A percentile compares a stretch with the other conserved stretches of the same genome.
Conservation (phyloP, 2,113 vertebrate genomes). For the Rhizomys pruinosus region DNA sequence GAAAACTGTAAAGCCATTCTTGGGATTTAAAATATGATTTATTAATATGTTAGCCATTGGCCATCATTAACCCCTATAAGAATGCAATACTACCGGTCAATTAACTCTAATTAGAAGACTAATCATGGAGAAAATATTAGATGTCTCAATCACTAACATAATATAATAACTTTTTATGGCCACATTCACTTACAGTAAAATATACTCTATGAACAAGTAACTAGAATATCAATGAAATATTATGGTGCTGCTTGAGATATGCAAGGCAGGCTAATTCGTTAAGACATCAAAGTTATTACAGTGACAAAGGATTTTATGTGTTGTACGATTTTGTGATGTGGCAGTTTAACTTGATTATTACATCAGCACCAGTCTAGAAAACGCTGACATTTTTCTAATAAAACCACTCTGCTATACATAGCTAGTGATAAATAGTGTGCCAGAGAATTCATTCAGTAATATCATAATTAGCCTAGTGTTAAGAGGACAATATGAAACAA, state of each 20-base stretch:
- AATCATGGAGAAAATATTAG: conserved; percentile 33
- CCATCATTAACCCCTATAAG: conserved; percentile 68
- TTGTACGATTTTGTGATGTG: conserved; percentile 50
- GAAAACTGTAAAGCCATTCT: conserved; percentile 59
- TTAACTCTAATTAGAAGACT: conserved; percentile 63
- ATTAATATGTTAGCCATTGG: conserved; percentile 68
- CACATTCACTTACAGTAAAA: conserved; percentile 61
- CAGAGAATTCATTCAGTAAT: conserved; percentile 57
- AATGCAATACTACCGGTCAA: conserved; percentile 63
- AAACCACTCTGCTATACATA: conserved; percentile 47
- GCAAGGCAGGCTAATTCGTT: conserved; percentile 41
- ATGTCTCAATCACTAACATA: conserved; percentile 45
- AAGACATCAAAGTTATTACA: conserved; percentile 68
- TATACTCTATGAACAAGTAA: conserved; percentile 43
- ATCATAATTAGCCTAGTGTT: conserved; percentile 53
- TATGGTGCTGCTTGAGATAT: conserved; percentile 38
- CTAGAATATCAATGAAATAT: conserved; percentile 65
- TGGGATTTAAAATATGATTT: conserved; percentile 64
- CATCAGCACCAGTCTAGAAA: conserved; percentile 65
- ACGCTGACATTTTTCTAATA: conserved; percentile 54
- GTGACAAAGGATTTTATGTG: conserved; percentile 48
- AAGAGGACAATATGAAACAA: conserved; percentile 60
- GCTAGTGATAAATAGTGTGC: conserved; percentile 29
- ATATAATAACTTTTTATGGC: conserved; percentile 63
- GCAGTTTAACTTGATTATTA: conserved; percentile 65